Evolutionary conservation across 2,888 invertebrate genomes (phyloP).

Genomic region (Lacanobia oleracea): DNA sequence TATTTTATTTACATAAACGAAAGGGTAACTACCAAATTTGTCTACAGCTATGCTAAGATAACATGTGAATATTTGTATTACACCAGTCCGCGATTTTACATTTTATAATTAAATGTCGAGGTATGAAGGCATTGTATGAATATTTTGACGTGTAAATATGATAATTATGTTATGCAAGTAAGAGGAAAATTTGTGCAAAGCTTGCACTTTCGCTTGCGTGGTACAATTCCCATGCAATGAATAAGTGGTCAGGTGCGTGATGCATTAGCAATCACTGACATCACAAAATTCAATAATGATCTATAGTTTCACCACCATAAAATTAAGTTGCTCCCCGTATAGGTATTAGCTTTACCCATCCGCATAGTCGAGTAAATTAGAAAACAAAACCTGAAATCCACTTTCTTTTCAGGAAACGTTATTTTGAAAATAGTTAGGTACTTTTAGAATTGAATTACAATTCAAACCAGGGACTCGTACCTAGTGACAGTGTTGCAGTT

Average conservation of each 20-base stretch:
- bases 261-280: slow-evolving; percentile 22
- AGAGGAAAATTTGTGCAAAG: slow-evolving; percentile 31
- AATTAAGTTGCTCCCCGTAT: neutral
- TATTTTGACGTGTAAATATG: slow-evolving; percentile 5
- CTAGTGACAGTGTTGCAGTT: neutral
- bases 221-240: slow-evolving; percentile 16
- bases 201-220: slow-evolving; percentile 16
- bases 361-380: neutral
- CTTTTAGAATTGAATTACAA: neutral
- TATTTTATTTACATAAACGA: slow-evolving; percentile 46
- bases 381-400: neutral
- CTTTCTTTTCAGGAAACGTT: neutral
- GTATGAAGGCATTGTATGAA: slow-evolving; percentile 14
- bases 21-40: slow-evolving; percentile 41
- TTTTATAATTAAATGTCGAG: slow-evolving; percentile 19
- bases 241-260: slow-evolving; percentile 11
- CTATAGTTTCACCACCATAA: neutral
- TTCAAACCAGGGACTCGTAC: neutral
- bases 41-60: slow-evolving; percentile 14
- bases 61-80: slow-evolving; percentile 10
- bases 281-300: slow-evolving; percentile 21
- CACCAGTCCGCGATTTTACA: slow-evolving; percentile 21
- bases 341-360: too few relatives aligned
- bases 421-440: neutral
- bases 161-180: neutral